Evolutionary conservation across 2,888 invertebrate genomes (phyloP).

Genomic region (Stegana nigrithorax): DNA sequence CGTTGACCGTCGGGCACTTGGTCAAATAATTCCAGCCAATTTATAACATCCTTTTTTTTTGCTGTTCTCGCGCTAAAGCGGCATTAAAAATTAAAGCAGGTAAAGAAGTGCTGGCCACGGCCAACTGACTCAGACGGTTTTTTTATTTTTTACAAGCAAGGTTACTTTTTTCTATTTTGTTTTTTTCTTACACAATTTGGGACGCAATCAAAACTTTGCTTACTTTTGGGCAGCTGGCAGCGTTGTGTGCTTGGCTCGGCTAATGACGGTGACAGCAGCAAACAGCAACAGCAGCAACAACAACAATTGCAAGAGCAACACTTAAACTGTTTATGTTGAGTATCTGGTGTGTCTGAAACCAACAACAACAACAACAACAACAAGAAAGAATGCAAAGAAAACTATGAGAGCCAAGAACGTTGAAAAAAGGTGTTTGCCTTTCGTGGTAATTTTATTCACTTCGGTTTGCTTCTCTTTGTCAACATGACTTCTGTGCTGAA

Average conservation of each 20-base stretch:
- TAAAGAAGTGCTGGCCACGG: too few species aligned
- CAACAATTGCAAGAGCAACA: too few species aligned
- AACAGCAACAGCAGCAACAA: too few species aligned
- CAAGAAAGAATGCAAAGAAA: too few species aligned
- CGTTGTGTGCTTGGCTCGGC: not conserved
- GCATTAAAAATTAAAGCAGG: constrained; percentile 8
- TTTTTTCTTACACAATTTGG: not conserved
- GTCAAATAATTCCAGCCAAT: not conserved
- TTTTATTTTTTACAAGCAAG: too few species aligned
- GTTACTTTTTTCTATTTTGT: not conserved
- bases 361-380: too few species aligned
- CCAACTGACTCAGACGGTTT: too few species aligned
- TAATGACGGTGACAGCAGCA: not conserved
- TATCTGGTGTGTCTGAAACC: too few species aligned
- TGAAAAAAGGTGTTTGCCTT: too few species aligned
- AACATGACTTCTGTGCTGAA: not conserved
- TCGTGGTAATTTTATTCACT: constrained; percentile 10
- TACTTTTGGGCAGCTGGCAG: constrained; percentile 1
- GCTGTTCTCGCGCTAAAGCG: not conserved
- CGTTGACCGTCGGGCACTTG: too few species aligned
- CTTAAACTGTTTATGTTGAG: too few species aligned
- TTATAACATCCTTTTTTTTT: not conserved
- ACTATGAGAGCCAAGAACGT: too few species aligned
- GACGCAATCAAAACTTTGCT: constrained; percentile 14
- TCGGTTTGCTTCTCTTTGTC: not conserved